Evolutionary conservation across 1,140 invertebrate species (phyloP).

Genomic region (Campoletis sonorensis): DNA sequence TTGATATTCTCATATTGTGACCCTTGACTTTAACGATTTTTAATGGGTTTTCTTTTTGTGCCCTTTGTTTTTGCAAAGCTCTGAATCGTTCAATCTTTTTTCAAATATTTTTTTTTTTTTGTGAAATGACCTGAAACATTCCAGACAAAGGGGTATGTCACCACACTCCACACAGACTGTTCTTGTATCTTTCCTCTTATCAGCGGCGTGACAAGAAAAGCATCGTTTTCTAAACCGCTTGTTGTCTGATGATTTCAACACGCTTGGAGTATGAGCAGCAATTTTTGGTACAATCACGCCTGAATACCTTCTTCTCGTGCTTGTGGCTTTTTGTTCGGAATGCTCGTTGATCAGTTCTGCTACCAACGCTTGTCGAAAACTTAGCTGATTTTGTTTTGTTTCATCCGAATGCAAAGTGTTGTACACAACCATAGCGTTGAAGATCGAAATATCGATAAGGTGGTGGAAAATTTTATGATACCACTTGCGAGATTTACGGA

Average conservation of each 20-base stretch:
- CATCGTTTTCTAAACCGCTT: constrained; percentile 31
- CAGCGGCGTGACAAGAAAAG: constrained; percentile 30
- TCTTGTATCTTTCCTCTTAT: constrained; percentile 34
- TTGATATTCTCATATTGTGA: too few species aligned
- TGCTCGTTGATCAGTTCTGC: constrained; percentile 19
- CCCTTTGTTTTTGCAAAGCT: not conserved
- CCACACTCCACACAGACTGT: constrained; percentile 32
- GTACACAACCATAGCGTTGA: not conserved
- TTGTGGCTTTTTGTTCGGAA: constrained; percentile 14
- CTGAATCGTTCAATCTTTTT: not conserved
- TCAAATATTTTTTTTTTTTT: too few species aligned
- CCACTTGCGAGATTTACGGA: constrained; percentile 14
- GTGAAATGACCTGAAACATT: constrained; percentile 1
- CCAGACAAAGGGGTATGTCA: constrained; percentile 24
- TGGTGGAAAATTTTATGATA: constrained; percentile 32
- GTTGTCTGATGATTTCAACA: not conserved
- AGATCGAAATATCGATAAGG: constrained; percentile 4
- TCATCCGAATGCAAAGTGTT: not conserved
- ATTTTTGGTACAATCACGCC: not conserved
- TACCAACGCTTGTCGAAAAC: not conserved
- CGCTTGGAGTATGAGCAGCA: constrained; percentile 6
- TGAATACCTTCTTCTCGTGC: not conserved
- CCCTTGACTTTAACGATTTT: not conserved
- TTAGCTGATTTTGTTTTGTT: not conserved
- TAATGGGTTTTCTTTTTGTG: not conserved